Conservation (phyloP, 1,140 invertebrate species). For the Daktulosphaira vitifoliae region DNA sequence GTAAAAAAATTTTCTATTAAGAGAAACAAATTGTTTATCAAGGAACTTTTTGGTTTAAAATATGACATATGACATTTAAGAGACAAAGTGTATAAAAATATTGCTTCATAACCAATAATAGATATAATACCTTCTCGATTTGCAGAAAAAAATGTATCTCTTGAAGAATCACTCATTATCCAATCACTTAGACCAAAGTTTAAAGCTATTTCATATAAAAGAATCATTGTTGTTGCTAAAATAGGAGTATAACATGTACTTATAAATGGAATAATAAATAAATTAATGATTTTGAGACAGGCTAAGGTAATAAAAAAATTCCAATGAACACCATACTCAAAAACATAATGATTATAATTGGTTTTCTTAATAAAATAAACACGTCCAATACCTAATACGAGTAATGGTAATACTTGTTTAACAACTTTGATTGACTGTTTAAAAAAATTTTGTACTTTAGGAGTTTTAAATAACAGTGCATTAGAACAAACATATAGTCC, state of each 20-base stretch:
- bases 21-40: slow-evolving; percentile 40
- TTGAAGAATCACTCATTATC: slow-evolving; percentile 54
- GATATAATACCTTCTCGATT: slow-evolving; percentile 88
- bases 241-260: slow-evolving; percentile 45
- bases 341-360: slow-evolving; percentile 76
- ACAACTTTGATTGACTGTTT: slow-evolving; percentile 17
- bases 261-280: slow-evolving; percentile 49
- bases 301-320: slow-evolving; percentile 94
- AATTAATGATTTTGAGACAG: slow-evolving; percentile 64
- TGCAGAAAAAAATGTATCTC: slow-evolving; percentile 59
- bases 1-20: slow-evolving; percentile 43
- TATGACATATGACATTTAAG: slow-evolving; percentile 54
- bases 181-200: slow-evolving; percentile 56
- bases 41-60: slow-evolving; percentile 38
- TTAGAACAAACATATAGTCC: slow-evolving; percentile 81
- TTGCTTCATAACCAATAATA: slow-evolving; percentile 66
- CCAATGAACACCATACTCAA: slow-evolving; percentile 93
- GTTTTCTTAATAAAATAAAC: slow-evolving; percentile 54
- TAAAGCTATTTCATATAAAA: slow-evolving; percentile 62
- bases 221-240: slow-evolving; percentile 49
- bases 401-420: slow-evolving; percentile 46
- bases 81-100: slow-evolving; percentile 68
- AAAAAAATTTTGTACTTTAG: slow-evolving; percentile 35
- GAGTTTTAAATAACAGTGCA: slow-evolving; percentile 63
- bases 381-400: slow-evolving; percentile 63